Evolutionary conservation across 2,888 invertebrate genomes (phyloP).

Genomic region (Leptinotarsa rubiginosa): DNA sequence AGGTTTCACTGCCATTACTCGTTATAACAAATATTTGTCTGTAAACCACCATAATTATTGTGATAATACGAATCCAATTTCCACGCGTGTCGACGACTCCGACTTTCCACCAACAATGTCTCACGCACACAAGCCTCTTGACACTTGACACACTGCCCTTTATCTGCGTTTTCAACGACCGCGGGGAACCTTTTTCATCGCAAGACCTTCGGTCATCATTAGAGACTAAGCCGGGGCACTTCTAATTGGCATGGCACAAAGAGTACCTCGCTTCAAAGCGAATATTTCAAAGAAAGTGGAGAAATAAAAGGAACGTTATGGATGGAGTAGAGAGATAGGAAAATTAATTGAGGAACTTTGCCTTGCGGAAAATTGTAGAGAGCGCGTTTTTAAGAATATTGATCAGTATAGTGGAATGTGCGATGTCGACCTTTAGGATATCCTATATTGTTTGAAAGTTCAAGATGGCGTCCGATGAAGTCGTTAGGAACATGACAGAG

Average conservation of each 20-base stretch:
- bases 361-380: slow-evolving; percentile 14
- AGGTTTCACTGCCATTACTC: no score
- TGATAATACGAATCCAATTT: no score
- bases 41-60: no score
- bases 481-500: neutral
- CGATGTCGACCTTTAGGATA: neutral
- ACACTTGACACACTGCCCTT: slow-evolving; percentile 5
- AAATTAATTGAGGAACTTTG: slow-evolving; percentile 37
- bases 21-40: no score
- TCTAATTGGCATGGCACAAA: slow-evolving; percentile 14
- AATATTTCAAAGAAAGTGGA: slow-evolving; percentile 7
- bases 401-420: neutral
- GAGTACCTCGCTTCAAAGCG: slow-evolving; percentile 10
- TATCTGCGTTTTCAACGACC: slow-evolving; percentile 5
- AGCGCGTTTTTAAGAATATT: neutral
- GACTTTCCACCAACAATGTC: neutral
- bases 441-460: no score
- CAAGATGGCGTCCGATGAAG: no score
- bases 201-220: slow-evolving; percentile 17
- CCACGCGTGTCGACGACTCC: no score
- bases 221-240: neutral
- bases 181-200: neutral
- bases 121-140: neutral
- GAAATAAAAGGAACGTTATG: slow-evolving; percentile 16
- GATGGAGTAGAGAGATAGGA: slow-evolving; percentile 35